Base-by-base conservation (phyloP, 1,140 invertebrate species). In the Liolophura sinensis region DNA sequence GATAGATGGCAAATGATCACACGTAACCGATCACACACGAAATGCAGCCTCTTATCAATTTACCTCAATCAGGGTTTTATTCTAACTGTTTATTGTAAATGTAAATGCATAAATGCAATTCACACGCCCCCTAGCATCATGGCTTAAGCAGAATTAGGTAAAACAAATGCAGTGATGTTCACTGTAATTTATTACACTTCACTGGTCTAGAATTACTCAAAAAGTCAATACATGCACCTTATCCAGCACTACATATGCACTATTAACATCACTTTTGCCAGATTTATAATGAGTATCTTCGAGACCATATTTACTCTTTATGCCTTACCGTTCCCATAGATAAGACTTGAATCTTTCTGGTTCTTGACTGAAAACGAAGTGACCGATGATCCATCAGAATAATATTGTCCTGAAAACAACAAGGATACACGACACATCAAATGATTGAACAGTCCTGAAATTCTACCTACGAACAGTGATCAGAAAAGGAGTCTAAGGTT, bases 351-450 rank as follows among this genome's bases (percentile, higher is more conserved):
- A 25, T 51, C 52, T 46, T 55, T 0, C n/a, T 11, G 24, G n/a
- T 31, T 14, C 25, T 11, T 6, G n/a, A 14, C 31, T 16, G 22
- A 40, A 55, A 56, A 16, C 12, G 15, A 14, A 18, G 24, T 40
- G 31, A 25, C 69, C 15, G 55, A n/a, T 55, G 62, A 62, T 20
- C 71, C 71, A 61, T 70, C 66, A 31, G 71, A 69, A 18, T 63
- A 73, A 58, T 64, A 70, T 51, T 68, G 64, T 47, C 71, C 71
- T 73, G 51, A 14, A 61, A 11, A n/a, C 48, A 50, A 20, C n/a
- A 61, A 27, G 12, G 12, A 5, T 16, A 59, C 24, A 25, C 16
- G 27, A 49, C 27, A 50, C 50, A 49, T 31, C 0, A 47, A 12
- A n/a, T 46, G 16, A 49, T n/a, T n/a, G 22, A 15, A 15, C 50